A percentile compares a stretch with the other conserved stretches of the same genome.
Evolutionary conservation across 1,140 invertebrate genomes (phyloP).

Genomic region (Rhynchophorus ferrugineus): DNA sequence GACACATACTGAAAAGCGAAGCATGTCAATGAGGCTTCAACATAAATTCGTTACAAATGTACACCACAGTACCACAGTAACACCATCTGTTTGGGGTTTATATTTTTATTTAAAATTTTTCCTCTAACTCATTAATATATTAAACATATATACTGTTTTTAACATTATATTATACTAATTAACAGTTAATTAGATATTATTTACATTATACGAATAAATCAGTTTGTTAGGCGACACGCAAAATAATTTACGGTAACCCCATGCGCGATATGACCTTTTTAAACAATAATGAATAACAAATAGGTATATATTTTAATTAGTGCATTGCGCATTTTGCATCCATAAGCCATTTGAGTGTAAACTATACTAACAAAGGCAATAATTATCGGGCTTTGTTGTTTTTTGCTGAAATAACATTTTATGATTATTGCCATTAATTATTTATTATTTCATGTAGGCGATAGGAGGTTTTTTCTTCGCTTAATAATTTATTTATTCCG

Average conservation of each 20-base stretch:
- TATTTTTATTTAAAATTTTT: neutral
- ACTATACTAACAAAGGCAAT: slow-evolving; percentile 16
- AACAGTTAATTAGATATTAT: neutral
- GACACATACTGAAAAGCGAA: too few relatives aligned
- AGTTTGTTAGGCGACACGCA: neutral
- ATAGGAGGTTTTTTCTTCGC: neutral
- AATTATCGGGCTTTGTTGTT: slow-evolving; percentile 15
- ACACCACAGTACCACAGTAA: too few relatives aligned
- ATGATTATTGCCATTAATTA: slow-evolving; percentile 22
- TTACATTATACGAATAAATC: neutral
- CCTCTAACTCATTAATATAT: neutral
- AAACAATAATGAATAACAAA: slow-evolving; percentile 17
- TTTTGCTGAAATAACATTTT: slow-evolving; percentile 21
- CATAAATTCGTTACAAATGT: too few relatives aligned
- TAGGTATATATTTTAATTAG: slow-evolving; percentile 20
- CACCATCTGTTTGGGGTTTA: too few relatives aligned
- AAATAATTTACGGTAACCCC: neutral
- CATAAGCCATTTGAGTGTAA: slow-evolving; percentile 19
- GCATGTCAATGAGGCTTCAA: too few relatives aligned
- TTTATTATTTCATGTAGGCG: slow-evolving; percentile 11
- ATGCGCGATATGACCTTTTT: slow-evolving; percentile 6
- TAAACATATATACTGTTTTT: neutral
- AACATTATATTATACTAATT: neutral
- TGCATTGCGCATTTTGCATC: slow-evolving; percentile 1
- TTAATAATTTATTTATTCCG: slow-evolving; percentile 11